phyloP scores from a whole-genome alignment of 1,140 invertebrate species.

The Melipona quadrifasciata region DNA sequence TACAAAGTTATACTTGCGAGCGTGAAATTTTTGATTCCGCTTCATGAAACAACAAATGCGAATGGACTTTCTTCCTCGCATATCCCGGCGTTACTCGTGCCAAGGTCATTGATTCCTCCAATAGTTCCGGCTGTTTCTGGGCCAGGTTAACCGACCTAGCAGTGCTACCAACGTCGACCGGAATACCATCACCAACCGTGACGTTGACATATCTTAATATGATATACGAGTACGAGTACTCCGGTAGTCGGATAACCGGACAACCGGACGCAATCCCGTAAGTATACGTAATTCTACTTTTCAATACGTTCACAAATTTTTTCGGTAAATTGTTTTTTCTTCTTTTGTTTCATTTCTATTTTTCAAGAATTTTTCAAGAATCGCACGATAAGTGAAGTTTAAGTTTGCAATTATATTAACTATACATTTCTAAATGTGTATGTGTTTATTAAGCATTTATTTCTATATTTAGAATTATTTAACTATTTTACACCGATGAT shows the following conservation, averaged over 20 bases:
- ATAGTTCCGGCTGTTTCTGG: slow-evolving; percentile 79
- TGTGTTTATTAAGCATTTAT: neutral
- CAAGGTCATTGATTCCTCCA: slow-evolving; percentile 78
- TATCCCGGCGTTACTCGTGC: slow-evolving; percentile 63
- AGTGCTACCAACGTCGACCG: slow-evolving; percentile 58
- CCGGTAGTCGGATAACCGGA: neutral
- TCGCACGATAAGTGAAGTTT: neutral
- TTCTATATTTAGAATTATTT: neutral
- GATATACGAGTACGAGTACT: slow-evolving; percentile 40
- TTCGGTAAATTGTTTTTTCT: neutral
- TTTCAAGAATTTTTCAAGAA: neutral
- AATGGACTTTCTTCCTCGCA: slow-evolving; percentile 66
- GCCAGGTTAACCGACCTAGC: slow-evolving; percentile 74
- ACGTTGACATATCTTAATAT: slow-evolving; percentile 54
- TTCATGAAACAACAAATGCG: slow-evolving; percentile 33
- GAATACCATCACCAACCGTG: slow-evolving; percentile 59
- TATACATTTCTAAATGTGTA: neutral
- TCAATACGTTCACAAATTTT: neutral
- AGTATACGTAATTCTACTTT: neutral
- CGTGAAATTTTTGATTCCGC: slow-evolving; percentile 31
- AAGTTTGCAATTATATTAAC: neutral
- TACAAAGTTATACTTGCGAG: neutral
- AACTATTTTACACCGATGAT: neutral
- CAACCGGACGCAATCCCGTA: neutral
- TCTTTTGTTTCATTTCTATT: neutral